Evolutionary conservation across 2,888 invertebrate genomes (phyloP).

Genomic region (Halictus ligatus): DNA sequence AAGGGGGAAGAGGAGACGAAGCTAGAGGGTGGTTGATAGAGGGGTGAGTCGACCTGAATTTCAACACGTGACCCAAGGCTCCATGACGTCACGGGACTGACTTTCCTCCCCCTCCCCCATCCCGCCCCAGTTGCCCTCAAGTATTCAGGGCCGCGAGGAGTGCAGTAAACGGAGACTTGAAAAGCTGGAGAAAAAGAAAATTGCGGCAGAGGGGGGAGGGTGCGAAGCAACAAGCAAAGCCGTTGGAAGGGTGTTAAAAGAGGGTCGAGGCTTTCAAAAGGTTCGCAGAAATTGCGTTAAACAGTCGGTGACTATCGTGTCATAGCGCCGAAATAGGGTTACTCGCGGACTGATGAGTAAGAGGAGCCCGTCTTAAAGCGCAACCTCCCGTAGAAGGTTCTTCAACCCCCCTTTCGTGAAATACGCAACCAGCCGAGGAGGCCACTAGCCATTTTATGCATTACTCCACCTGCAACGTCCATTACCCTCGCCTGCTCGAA

Average conservation of each 20-base stretch:
- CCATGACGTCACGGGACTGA: conserved; percentile 74
- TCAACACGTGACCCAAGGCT: conserved; percentile 75
- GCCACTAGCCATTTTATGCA: background rate
- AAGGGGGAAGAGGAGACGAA: background rate
- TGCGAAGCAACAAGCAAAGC: conserved; percentile 17
- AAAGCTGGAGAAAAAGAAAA: conserved; percentile 35
- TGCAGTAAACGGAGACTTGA: conserved; percentile 39
- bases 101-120: conserved; percentile 47
- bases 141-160: conserved; percentile 63
- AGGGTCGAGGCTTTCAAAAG: conserved; percentile 57
- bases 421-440: background rate
- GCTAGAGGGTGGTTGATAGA: conserved; percentile 31
- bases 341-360: conserved; percentile 40
- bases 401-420: conserved; percentile 23
- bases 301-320: conserved; percentile 63
- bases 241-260: conserved; percentile 36
- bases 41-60: conserved; percentile 75
- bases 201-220: background rate
- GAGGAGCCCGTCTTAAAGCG: conserved; percentile 27
- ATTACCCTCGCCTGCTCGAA: background rate
- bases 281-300: conserved; percentile 69
- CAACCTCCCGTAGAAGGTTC: conserved; percentile 1
- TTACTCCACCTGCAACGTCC: background rate
- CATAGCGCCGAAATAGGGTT: conserved; percentile 62
- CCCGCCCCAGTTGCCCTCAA: conserved; percentile 35